Conservation (phyloP, 2,113 vertebrate species). For the Verasper variegatus region DNA sequence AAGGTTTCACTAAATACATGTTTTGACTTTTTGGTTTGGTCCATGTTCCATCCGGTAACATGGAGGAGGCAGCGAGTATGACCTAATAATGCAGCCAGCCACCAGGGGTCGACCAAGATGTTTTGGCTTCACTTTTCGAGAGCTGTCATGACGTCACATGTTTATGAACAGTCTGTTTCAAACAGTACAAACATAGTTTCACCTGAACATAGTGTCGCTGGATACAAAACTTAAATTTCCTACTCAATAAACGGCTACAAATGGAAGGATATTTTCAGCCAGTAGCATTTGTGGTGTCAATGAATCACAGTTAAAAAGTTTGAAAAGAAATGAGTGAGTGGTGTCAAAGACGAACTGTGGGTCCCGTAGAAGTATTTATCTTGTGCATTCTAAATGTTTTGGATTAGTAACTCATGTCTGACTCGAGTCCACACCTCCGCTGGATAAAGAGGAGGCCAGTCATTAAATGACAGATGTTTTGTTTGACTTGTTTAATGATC, state of each 20-base stretch:
- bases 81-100: no score
- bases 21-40: neutral
- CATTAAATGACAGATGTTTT: constrained; percentile 38
- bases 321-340: neutral
- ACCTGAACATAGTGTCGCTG: neutral
- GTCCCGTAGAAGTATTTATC: neutral
- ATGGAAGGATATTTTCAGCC: no score
- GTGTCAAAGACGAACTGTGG: neutral
- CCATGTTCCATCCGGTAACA: no score
- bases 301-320: neutral
- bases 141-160: no score
- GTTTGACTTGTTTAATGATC: constrained; percentile 32
- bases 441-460: constrained; percentile 1
- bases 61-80: neutral
- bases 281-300: neutral
- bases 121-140: neutral
- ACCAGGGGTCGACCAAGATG: no score
- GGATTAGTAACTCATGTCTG: neutral
- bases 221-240: neutral
- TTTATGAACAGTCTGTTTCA: no score
- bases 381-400: neutral
- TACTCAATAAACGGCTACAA: neutral
- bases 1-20: no score
- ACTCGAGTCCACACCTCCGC: neutral
- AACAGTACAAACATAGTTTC: constrained; percentile 1